Percentiles rank a stretch among this genome's conserved stretches.
These are phyloP conservation scores for Psephotus haematonotus DNA, from an alignment of 2,113 vertebrate species.

Conservation along the genomic window DNA sequence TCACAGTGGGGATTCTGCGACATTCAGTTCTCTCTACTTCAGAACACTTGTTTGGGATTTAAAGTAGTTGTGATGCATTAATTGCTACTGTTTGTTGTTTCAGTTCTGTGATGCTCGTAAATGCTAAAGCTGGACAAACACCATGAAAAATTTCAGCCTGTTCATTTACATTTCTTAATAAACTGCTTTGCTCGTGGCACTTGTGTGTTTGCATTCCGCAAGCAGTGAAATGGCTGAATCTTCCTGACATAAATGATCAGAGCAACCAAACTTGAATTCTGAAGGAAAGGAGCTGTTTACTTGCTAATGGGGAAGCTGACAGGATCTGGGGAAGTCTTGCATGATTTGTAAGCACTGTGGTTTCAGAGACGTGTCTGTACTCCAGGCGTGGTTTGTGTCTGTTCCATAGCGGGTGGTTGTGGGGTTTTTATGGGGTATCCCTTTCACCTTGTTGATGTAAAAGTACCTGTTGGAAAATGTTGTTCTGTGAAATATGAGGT, in stretches of 20 bases:
- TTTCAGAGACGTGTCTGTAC: background rate
- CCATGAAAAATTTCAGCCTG: background rate
- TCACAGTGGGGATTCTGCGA: background rate
- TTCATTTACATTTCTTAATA: slow-evolving; percentile 42
- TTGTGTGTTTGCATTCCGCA: background rate
- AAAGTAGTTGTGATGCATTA: background rate
- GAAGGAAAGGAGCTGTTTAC: background rate
- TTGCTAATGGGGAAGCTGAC: background rate
- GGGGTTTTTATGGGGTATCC: background rate
- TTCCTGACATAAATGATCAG: background rate
- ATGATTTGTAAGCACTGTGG: background rate
- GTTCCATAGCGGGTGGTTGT: background rate
- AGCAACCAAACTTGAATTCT: background rate
- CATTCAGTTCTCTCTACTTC: background rate
- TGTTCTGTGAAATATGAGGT: background rate
- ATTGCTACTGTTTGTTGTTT: slow-evolving; percentile 27
- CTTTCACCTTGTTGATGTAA: background rate
- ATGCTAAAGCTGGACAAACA: slow-evolving; percentile 17
- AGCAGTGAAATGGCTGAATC: background rate
- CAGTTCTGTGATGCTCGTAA: background rate
- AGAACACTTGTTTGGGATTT: background rate
- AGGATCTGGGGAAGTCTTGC: background rate
- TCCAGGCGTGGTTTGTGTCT: accelerated
- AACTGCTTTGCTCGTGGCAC: background rate
- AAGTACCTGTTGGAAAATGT: background rate